Percentiles rank a stretch among this genome's conserved stretches.
Conservation (phyloP, 2,113 vertebrate genomes). For the Lethenteron reissneri region DNA sequence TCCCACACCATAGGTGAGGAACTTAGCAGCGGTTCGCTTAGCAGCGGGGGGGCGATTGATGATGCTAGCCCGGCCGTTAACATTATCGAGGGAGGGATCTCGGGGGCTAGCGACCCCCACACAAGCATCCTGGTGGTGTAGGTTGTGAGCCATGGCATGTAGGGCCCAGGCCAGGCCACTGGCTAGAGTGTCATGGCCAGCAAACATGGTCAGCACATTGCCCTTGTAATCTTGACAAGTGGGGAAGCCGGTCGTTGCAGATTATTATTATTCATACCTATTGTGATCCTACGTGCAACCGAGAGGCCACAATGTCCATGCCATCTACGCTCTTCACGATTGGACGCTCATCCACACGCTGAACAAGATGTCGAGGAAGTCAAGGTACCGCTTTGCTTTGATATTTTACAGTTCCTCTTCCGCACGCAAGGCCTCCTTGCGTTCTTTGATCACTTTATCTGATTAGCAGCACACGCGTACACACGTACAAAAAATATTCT, state of each 20-base stretch:
- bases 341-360: slow-evolving; percentile 32
- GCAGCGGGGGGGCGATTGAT: too few relatives aligned
- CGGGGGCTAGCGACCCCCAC: too few relatives aligned
- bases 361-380: slow-evolving; percentile 71
- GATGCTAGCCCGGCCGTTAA: too few relatives aligned
- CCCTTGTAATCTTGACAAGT: slow-evolving; percentile 32
- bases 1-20: too few relatives aligned
- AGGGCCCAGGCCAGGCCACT: slow-evolving; percentile 49
- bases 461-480: too few relatives aligned
- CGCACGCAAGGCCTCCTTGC: slow-evolving; percentile 31
- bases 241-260: not conserved
- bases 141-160: slow-evolving; percentile 40
- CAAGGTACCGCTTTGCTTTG: slow-evolving; percentile 34
- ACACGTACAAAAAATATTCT: too few relatives aligned
- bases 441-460: slow-evolving; percentile 26
- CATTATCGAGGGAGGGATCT: too few relatives aligned
- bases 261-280: not conserved
- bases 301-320: not conserved
- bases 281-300: not conserved
- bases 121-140: slow-evolving; percentile 41
- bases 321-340: not conserved
- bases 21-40: too few relatives aligned
- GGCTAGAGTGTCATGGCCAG: slow-evolving; percentile 57
- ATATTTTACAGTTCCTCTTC: slow-evolving; percentile 26
- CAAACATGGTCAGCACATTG: slow-evolving; percentile 54